Percentiles rank a stretch among this genome's conserved stretches.
Evolutionary conservation across 2,888 invertebrate species (phyloP).

Genomic region (Trisateles emortualis): DNA sequence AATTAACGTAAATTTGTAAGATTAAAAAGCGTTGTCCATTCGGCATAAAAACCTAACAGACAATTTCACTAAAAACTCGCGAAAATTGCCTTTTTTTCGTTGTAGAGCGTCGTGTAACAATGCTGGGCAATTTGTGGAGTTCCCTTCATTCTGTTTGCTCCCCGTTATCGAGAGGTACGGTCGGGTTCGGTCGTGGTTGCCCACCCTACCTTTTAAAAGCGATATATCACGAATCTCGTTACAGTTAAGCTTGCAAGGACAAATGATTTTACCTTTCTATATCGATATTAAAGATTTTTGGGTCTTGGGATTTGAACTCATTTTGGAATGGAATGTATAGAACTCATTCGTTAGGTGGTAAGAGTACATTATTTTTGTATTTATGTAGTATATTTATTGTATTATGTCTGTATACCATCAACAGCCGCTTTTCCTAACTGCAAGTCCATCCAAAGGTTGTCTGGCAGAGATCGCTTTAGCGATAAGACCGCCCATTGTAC

Average conservation of each 20-base stretch:
- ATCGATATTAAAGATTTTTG: slow-evolving; percentile 16
- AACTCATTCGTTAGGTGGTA: no score
- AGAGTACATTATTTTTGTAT: no score
- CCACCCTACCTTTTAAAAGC: slow-evolving; percentile 6
- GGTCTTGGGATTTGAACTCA: background rate
- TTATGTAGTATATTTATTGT: no score
- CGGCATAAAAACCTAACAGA: slow-evolving; percentile 1
- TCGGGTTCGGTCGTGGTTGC: slow-evolving; percentile 14
- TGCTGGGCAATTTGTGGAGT: slow-evolving; percentile 38
- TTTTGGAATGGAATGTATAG: background rate
- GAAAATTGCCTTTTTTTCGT: slow-evolving; percentile 8
- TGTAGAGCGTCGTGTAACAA: slow-evolving; percentile 21
- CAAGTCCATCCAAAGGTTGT: no score
- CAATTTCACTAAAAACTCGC: slow-evolving; percentile 11
- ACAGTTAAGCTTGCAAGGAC: slow-evolving; percentile 23
- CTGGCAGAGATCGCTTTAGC: no score
- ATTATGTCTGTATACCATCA: no score
- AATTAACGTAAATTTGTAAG: background rate
- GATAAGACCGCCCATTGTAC: no score
- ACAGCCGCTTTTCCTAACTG: no score
- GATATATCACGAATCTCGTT: slow-evolving; percentile 28
- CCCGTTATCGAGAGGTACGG: slow-evolving; percentile 19
- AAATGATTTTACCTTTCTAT: slow-evolving; percentile 29
- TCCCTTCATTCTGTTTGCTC: slow-evolving; percentile 35
- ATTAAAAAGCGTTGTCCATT: background rate